Base-by-base conservation (phyloP, 2,888 invertebrate genomes). In the Drosophila birchii region DNA sequence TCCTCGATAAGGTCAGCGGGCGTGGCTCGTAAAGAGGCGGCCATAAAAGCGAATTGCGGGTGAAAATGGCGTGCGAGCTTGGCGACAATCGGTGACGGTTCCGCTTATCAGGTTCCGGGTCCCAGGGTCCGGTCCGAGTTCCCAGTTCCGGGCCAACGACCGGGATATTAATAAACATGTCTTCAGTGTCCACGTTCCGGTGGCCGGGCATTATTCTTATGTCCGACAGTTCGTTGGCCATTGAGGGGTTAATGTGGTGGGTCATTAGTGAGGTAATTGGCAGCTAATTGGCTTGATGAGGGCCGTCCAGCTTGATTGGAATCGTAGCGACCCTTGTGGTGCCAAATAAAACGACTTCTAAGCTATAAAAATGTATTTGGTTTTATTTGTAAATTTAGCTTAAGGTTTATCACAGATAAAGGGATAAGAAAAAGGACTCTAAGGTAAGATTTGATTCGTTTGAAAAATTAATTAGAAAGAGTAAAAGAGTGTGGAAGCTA, bases 181-280 rank as follows among this genome's bases (percentile, higher is more conserved):
- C 53, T 41, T 29, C 41, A 34, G 39, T 47, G 69, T 66, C 44
- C 51, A 18, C 32, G 44, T 38, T 44, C 45, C 38, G 66, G 36
- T 55, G 32, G 32, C 18, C n/a, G 29, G 41, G 41, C 56, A 70
- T 69, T 56, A 56, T 56, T 68, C 70, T 56, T 29, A 34, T 7
- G 20, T 34, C 34, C 34, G 12, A 29, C 38, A 23, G 34, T 39
- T 67, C 45, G 11, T 41, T 18, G 49, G 26, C 23, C 32, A 49
- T 67, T 58, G 59, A 61, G 72, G 76, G 70, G 61, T 72, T 84
- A 81, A 81, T 70, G 49, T 43, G 86, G 75, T 75, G 59, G 68
- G 76, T 88, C 83, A 86, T 84, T 88, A 83, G 80, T 47, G 56
- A 73, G 78, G 80, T 88, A 84, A 84, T 86, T 84, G 88, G 72